Evolutionary conservation across 1,140 invertebrate species (phyloP), one percentile per base, ranked within the genome.

Genomic region (Drosophila elegans): DNA sequence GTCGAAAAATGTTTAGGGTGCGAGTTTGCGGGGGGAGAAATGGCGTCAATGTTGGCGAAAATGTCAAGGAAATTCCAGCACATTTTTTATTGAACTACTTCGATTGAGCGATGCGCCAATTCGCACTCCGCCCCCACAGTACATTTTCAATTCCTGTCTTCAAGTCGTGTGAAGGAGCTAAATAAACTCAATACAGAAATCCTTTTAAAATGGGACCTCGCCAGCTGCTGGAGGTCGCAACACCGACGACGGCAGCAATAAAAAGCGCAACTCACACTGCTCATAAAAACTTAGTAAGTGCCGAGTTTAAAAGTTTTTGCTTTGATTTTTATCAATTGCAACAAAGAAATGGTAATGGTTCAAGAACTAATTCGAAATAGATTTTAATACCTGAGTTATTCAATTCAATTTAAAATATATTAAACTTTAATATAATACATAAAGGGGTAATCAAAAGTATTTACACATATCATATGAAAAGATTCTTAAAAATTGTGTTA

Each of bases 11-110:
- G 49, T 51, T 51, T 57, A 27, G 44, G 10, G 27, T 21, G 12
- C 9, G 6, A 2, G 9, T n/a, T 6, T 13, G 2, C 0, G 10
- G 3, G 13, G n/a, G 1, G 12, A 0, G 13, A 39, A 27, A 52
- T 49, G 57, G 52, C 61, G 42, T 56, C 68, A 75, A 80, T 76
- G 71, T 69, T 60, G 77, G 67, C 78, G 57, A 67, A 63, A 81
- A 80, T 83, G 66, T 75, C 48, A 54, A 66, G 42, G 49, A 78
- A 80, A 82, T 86, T 68, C 69, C 83, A 86, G 82, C 66, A 72
- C 74, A 86, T 71, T 74, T 81, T 84, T 86, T 86, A 88, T 88
- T 79, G 83, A 86, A 56, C 61, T 48, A 62, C 82, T 75, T 86
- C 82, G 83, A 86, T 86, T 86, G 78, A 84, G 80, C 49, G 60